Percentiles rank a stretch among this genome's conserved stretches.
Conservation (phyloP, 37 sponge, comb jelly and placozoan species). For the Mnemiopsis leidyi region DNA sequence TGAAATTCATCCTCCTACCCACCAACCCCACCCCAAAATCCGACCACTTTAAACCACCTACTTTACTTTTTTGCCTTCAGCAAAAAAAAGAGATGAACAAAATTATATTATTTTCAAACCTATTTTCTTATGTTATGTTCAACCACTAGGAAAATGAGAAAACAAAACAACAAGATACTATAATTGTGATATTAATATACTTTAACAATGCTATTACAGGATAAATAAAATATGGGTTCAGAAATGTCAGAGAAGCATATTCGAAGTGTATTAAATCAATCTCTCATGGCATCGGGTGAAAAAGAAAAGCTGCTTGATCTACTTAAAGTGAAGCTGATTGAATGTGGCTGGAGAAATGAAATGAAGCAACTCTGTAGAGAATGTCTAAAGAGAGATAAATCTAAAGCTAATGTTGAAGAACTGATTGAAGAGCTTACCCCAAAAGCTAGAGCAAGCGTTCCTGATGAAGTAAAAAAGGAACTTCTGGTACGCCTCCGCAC, state of each 20-base stretch:
- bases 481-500: conserved; percentile 24
- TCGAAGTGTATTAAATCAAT: conserved; percentile 33
- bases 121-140: no score
- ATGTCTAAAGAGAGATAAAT: background rate
- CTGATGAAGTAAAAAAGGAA: conserved; percentile 44
- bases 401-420: conserved; percentile 60
- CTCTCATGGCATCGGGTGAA: conserved; percentile 32
- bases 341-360: conserved; percentile 65
- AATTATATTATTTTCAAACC: no score
- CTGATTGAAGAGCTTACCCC: conserved; percentile 54
- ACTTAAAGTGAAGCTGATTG: conserved; percentile 26
- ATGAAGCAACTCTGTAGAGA: conserved; percentile 60
- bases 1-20: no score
- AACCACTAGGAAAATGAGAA: no score
- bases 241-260: conserved; percentile 54
- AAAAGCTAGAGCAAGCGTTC: conserved; percentile 56
- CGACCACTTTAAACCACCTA: no score
- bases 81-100: no score
- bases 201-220: no score
- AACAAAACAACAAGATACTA: no score
- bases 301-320: conserved; percentile 49
- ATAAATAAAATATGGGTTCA: background rate
- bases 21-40: no score
- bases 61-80: no score
- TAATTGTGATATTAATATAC: no score